phyloP scores from a whole-genome alignment of 2,888 invertebrate genomes.

The Leucoma salicis region DNA sequence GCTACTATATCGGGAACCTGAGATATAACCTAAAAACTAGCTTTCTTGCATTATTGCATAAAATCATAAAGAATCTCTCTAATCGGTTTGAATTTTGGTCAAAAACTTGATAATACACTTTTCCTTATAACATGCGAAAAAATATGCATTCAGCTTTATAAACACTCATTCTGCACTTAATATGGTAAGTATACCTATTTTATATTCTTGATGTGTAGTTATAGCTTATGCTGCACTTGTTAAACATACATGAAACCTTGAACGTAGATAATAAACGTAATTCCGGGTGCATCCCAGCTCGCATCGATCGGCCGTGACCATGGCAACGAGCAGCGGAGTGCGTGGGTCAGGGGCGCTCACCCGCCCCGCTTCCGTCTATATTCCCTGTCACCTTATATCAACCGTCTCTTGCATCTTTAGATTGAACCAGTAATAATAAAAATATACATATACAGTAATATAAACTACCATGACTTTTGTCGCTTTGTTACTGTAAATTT shows the following conservation, averaged over 20 bases:
- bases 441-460: too few relatives aligned
- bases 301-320: slow-evolving; percentile 76
- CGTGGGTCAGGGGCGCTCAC: slow-evolving; percentile 69
- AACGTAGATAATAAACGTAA: slow-evolving; percentile 37
- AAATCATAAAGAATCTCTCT: too few relatives aligned
- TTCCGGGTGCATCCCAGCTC: slow-evolving; percentile 63
- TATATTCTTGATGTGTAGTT: slow-evolving; percentile 4
- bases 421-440: too few relatives aligned
- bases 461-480: too few relatives aligned
- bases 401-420: not conserved
- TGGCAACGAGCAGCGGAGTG: slow-evolving; percentile 63
- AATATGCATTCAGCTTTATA: too few relatives aligned
- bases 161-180: not conserved
- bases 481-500: too few relatives aligned
- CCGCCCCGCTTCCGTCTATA: slow-evolving; percentile 21
- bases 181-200: not conserved
- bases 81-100: not conserved
- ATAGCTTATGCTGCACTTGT: slow-evolving; percentile 17
- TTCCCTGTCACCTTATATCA: slow-evolving; percentile 7
- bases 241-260: slow-evolving; percentile 35
- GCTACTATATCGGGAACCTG: too few relatives aligned
- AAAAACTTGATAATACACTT: not conserved
- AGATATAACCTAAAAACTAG: too few relatives aligned
- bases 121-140: not conserved
- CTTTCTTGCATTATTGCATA: too few relatives aligned